Percentiles rank a stretch among this genome's conserved stretches.
These are phyloP conservation scores for Pelecanus crispus DNA, from an alignment of 2,113 vertebrate species.

Conservation along the genomic window DNA sequence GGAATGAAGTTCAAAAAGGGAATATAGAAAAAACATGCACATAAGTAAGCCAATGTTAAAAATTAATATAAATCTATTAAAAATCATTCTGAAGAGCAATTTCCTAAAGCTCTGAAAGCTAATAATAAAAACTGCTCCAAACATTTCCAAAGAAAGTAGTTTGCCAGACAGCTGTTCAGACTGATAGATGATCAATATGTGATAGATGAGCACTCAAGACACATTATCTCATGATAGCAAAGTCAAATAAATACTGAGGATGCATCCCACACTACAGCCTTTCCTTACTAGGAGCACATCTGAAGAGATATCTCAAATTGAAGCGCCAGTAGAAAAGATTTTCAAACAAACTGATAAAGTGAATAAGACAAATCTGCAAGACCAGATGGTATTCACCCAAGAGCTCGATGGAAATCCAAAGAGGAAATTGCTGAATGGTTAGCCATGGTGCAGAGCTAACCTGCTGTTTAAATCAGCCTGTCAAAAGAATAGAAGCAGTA, in stretches of 20 bases:
- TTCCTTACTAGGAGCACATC: neutral
- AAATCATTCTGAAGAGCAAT: neutral
- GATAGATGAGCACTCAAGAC: neutral
- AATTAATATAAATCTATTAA: neutral
- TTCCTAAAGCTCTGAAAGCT: neutral
- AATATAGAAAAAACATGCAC: neutral
- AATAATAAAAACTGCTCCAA: neutral
- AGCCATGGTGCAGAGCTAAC: neutral
- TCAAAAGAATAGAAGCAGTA: neutral
- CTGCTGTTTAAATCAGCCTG: neutral
- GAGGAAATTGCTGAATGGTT: neutral
- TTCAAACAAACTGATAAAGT: conserved; percentile 30
- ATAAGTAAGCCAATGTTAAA: neutral
- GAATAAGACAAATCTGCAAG: neutral
- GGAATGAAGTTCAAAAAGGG: neutral
- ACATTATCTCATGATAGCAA: neutral
- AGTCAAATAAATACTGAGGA: neutral
- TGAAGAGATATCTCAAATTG: neutral
- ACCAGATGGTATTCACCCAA: neutral
- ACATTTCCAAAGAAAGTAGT: neutral
- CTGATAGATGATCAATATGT: neutral
- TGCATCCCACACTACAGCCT: neutral
- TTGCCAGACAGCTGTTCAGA: neutral
- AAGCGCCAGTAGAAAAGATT: neutral
- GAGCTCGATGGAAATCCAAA: neutral